Conservation (phyloP, 1,140 invertebrate genomes). For the Samia ricini region DNA sequence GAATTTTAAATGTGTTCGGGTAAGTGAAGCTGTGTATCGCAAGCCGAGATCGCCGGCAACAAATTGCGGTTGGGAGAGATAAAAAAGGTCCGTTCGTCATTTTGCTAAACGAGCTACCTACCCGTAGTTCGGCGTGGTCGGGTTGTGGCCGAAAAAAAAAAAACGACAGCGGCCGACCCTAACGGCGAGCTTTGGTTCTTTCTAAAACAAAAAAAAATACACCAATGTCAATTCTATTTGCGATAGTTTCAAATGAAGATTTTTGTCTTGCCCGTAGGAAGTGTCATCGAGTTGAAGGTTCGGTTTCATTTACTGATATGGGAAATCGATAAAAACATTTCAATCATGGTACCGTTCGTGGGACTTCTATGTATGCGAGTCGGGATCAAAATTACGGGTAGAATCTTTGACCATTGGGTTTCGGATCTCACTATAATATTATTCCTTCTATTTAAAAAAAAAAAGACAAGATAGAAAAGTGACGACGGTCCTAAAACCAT, state of each 20-base stretch:
- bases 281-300: background rate
- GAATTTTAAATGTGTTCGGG: slow-evolving; percentile 49
- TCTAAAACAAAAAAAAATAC: slow-evolving; percentile 54
- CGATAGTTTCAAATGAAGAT: slow-evolving; percentile 38
- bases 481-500: background rate
- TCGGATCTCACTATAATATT: too few species aligned
- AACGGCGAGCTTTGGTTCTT: slow-evolving; percentile 30
- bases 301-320: slow-evolving; percentile 2
- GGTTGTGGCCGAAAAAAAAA: slow-evolving; percentile 46
- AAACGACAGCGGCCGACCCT: slow-evolving; percentile 38
- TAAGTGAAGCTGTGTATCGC: slow-evolving; percentile 44
- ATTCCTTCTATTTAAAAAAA: background rate
- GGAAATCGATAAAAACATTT: slow-evolving; percentile 13
- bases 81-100: slow-evolving; percentile 73
- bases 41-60: slow-evolving; percentile 55
- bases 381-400: background rate
- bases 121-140: slow-evolving; percentile 37
- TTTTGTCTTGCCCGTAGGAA: slow-evolving; percentile 12
- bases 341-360: slow-evolving; percentile 6
- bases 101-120: slow-evolving; percentile 65
- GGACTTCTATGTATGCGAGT: background rate
- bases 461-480: background rate
- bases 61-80: slow-evolving; percentile 68
- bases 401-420: background rate
- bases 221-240: slow-evolving; percentile 56